Base-by-base conservation (phyloP, 2,113 vertebrate genomes). In the Brachyhypopomus gauderio region DNA sequence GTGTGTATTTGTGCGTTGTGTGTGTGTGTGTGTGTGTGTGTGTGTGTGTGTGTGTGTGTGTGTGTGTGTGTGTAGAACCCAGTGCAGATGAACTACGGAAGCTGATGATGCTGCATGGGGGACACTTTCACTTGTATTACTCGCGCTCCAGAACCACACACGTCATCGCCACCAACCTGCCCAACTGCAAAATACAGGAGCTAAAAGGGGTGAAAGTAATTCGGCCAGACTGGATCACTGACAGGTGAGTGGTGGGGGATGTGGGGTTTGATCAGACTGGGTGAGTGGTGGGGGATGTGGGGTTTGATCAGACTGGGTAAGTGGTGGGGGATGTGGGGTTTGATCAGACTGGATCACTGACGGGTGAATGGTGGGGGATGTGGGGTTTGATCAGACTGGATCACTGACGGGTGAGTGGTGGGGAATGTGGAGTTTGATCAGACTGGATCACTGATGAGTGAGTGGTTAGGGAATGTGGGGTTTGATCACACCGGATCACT, bases 61-160 rank as follows among this genome's bases (percentile, higher is more conserved):
- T 64, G 38, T 82, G 36, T 55, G 30, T 77, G 19, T 67, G 25
- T 84, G 75, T 85, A 98, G 98, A 98, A 63, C 98, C 97, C 60
- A 96, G 95, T 88, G 96, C 96, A 85, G 96, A 97, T 80, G 97
- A 98, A 86, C 93, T 99, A 69, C 96, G 96, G 80, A 92, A 93
- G 80, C 90, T 99, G 75, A 99, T 99, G 97, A 96, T 97, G 95
- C 89, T 97, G 83, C 97, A 99, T 69, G 97, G 97, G 27, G 97
- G 98, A 30, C 97, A 98, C 78, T 98, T 96, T 87, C 97, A 99
- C 64, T 45, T 94, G 22, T 99, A 99, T 88, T 99, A 98, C 90
- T 96, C 96, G 16, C 95, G 94, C 87, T 96, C 95, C 82, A 98
- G 96, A 92, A 99, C 96, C 89, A 98, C 97, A 58, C 98, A 99